Evolutionary conservation across 2,797 vertebrate species (phyloP).

Genomic region (Notoglanidium macrostoma): DNA sequence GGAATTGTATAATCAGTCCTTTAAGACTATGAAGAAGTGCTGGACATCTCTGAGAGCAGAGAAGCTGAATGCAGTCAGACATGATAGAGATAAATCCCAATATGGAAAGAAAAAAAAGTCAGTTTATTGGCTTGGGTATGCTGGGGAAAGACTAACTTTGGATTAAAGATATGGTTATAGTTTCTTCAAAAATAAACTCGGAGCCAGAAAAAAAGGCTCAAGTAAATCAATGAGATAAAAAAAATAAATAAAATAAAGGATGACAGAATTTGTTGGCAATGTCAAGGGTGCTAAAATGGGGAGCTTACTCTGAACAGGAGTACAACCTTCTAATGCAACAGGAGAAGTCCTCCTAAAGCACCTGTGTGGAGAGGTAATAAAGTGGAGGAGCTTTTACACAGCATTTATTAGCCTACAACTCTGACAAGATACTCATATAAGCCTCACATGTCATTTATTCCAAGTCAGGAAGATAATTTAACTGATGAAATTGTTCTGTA

Average conservation of each 20-base stretch:
- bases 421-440: neutral
- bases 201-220: neutral
- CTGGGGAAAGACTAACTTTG: neutral
- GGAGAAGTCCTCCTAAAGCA: neutral
- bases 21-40: slow-evolving; percentile 12
- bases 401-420: slow-evolving; percentile 2
- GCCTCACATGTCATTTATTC: slow-evolving; percentile 2
- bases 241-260: too few species aligned
- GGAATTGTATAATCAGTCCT: slow-evolving; percentile 21
- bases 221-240: neutral
- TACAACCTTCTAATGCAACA: neutral
- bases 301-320: neutral
- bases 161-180: neutral
- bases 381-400: slow-evolving; percentile 6
- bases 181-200: neutral
- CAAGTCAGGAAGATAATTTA: neutral
- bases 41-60: slow-evolving; percentile 4
- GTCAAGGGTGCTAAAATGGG: neutral
- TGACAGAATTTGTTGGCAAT: too few species aligned
- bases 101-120: too few species aligned
- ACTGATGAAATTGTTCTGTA: neutral
- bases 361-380: neutral
- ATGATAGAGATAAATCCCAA: neutral
- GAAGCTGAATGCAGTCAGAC: neutral
- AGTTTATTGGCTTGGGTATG: neutral